Evolutionary conservation across 2,888 invertebrate species (phyloP).

Genomic region (Orchestes rusci): DNA sequence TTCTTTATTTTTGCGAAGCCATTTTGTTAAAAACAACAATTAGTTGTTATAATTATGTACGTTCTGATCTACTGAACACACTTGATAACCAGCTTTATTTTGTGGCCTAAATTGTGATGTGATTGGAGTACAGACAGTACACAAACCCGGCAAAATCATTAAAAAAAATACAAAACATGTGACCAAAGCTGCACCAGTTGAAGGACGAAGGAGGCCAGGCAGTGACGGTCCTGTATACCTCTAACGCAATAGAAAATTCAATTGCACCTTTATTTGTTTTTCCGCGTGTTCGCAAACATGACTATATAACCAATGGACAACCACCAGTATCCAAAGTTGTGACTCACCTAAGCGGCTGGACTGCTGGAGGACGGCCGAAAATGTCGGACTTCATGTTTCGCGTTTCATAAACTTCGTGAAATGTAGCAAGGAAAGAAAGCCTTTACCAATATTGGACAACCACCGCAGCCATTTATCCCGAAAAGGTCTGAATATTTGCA

Average conservation of each 20-base stretch:
- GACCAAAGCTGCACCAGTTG: constrained; percentile 6
- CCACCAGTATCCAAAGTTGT: constrained; percentile 23
- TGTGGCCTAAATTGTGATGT: constrained; percentile 16
- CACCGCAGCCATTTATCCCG: constrained; percentile 18
- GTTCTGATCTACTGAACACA: no score
- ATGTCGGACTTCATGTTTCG: background rate
- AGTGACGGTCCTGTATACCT: constrained; percentile 3
- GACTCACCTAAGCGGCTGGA: constrained; percentile 3
- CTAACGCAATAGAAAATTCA: constrained; percentile 9
- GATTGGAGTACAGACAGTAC: constrained; percentile 11
- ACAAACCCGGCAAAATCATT: constrained; percentile 9
- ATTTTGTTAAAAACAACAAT: no score
- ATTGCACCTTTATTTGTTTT: constrained; percentile 4
- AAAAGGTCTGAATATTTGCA: constrained; percentile 11
- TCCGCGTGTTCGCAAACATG: constrained; percentile 13
- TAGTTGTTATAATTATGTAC: no score
- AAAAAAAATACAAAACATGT: constrained; percentile 6
- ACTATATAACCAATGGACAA: constrained; percentile 22
- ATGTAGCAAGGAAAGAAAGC: constrained; percentile 11
- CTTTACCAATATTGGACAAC: constrained; percentile 16
- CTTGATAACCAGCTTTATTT: no score
- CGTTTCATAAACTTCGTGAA: constrained; percentile 14
- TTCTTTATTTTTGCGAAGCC: no score
- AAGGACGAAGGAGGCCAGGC: constrained; percentile 9
- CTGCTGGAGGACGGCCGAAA: constrained; percentile 1